phyloP scores from a whole-genome alignment of 2,113 vertebrate genomes.

The Todiramphus saurophagus region DNA sequence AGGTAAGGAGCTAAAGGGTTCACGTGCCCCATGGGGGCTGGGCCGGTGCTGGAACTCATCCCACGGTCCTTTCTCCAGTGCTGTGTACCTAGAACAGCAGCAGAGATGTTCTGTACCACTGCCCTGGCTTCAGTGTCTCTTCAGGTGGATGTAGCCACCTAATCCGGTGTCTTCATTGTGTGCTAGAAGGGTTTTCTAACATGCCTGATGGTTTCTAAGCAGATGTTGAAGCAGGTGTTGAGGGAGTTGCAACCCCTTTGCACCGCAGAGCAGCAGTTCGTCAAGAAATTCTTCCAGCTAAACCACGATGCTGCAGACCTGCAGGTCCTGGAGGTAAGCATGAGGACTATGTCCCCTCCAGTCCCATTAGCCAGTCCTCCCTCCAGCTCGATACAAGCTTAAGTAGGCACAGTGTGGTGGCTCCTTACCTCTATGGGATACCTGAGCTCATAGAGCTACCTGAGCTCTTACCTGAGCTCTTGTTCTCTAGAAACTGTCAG shows the following conservation, averaged over 20 bases:
- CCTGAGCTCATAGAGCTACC: not conserved
- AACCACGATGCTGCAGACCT: not conserved
- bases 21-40: rapidly evolving
- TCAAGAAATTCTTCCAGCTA: conserved; percentile 51
- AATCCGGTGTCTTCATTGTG: rapidly evolving
- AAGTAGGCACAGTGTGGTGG: not conserved
- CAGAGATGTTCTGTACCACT: not conserved
- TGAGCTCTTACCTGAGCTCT: not conserved
- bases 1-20: not conserved
- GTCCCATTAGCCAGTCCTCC: not conserved
- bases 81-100: not conserved
- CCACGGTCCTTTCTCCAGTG: not conserved
- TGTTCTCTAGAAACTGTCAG: not conserved
- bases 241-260: conserved; percentile 32
- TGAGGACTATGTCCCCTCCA: not conserved
- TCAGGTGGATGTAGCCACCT: not conserved
- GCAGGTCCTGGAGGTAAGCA: not conserved
- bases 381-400: not conserved
- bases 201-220: not conserved
- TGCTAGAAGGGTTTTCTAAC: not conserved
- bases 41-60: not conserved
- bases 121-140: not conserved
- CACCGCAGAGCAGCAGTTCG: conserved; percentile 24
- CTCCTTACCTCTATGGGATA: not conserved
- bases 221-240: conserved; percentile 56